Base-by-base conservation (phyloP, 1,140 invertebrate genomes). In the Heterodera schachtii region DNA sequence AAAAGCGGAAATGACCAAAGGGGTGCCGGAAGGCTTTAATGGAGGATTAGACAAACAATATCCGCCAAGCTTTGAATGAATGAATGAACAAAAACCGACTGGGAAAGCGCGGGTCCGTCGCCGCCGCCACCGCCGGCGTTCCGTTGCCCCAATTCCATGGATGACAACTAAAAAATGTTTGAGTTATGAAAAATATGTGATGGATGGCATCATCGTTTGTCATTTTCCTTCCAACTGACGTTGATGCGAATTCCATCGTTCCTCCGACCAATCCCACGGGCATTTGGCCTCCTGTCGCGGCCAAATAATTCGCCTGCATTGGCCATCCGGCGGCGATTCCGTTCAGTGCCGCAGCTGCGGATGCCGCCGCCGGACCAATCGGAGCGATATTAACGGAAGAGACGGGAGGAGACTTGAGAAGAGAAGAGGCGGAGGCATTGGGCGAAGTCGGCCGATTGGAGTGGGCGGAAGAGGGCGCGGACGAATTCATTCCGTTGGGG, bases 291-390 rank as follows among this genome's bases (percentile, higher is more conserved):
- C 11, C 57, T 8, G 49, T 69, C 16, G 67, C 67, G 69, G 69
- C 69, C 57, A 64, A 64, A 46, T 71, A 71, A 46, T 71, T 64
- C 6, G 21, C 69, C 69, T 8, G 69, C 19, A 41, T 71, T 21
- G 69, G n/a, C 69, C 69, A 71, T 71, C 69, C 69, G 69, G 19
- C 69, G 31, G 69, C 69, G 69, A 71, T 71, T 41, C 69, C 69
- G 11, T 71, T 41, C 21, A 71, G 44, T 46, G 44, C 69, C 11
- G 69, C 31, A 7, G 44, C 69, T 41, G 69, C 69, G 9, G 69
- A 11, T 41, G 69, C 69, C 69, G 69, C 16, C 9, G 11, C 31
- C 41, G 44, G 69, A 71, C 69, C 57, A 5, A 64, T 64, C 57
- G 57, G 16, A 19, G 13, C 57, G 57, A 64, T 64, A 19, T 64